Base-by-base conservation (phyloP, 2,888 invertebrate genomes). In the Acronicta aceris region DNA sequence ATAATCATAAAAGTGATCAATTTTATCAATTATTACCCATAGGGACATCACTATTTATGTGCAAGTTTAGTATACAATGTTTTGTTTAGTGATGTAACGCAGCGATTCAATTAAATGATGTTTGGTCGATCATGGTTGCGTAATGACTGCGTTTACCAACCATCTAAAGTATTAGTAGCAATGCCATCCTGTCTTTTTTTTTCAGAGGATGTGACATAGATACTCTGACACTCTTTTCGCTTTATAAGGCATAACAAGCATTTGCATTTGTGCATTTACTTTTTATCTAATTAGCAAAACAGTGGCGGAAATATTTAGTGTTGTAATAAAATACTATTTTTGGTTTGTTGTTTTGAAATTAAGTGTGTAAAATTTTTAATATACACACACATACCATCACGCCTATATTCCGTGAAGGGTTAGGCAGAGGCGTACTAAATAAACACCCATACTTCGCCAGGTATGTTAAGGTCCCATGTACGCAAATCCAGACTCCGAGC, bases 81-180 rank as follows among this genome's bases (percentile, higher is more conserved):
- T 58, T 71, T 70, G 57, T 70, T 70, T 55, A 52, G 67, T 72
- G 70, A 52, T 49, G 70, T 17, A 70, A 70, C 33, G 12, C 42
- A 15, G n/a, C 15, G 45, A 58, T 66, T 61, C 45, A 55, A 70
- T 65, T 68, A 65, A 43, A 59, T 48, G 48, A 65, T 71, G 60
- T 25, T 60, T 53, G 56, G 53, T 56, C 52, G 52, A 56, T 42
- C 42, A 38, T 10, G 12, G 51, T 70, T 47, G 38, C 13, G 54
- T 48, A 65, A 68, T 33, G 7, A 13, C 41, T 41, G 30, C 10
- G 38, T 38, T 62, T 13, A 16, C 12, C 21, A 45, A 52, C 30
- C 42, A 30, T 33, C 33, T 21, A 33, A 30, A 9, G 30, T 30
- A 33, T 33, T 33, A n/a, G 30, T 10, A 8, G 21, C 8, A 7